Percentiles rank a stretch among this genome's conserved stretches.
Evolutionary conservation across 2,888 invertebrate genomes (phyloP).

Genomic region (Sturmia bella): DNA sequence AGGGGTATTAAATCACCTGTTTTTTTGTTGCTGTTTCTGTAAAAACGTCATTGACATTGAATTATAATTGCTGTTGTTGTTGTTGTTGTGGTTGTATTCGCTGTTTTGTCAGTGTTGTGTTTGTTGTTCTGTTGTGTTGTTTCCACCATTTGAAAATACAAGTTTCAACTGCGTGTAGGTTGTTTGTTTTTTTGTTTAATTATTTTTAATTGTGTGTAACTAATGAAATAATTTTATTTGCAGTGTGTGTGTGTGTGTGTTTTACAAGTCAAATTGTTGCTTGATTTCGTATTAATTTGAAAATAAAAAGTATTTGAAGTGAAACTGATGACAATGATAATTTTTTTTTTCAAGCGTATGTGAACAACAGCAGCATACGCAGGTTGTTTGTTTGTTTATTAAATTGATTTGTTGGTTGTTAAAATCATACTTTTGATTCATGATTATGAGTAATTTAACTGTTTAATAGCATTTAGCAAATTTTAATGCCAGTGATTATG

Average conservation of each 20-base stretch:
- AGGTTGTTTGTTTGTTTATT: background rate
- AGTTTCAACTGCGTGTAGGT: slow-evolving; percentile 56
- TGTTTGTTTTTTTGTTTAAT: slow-evolving; percentile 47
- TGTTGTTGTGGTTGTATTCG: background rate
- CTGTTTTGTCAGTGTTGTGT: slow-evolving; percentile 33
- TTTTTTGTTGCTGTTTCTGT: slow-evolving; percentile 19
- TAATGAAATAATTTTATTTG: slow-evolving; percentile 64
- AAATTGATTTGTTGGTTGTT: slow-evolving; percentile 19
- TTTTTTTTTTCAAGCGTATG: background rate
- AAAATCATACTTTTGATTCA: slow-evolving; percentile 1
- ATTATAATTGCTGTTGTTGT: slow-evolving; percentile 40
- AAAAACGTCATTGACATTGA: slow-evolving; percentile 65
- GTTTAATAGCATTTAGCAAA: background rate
- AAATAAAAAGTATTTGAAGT: slow-evolving; percentile 26
- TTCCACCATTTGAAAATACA: slow-evolving; percentile 43
- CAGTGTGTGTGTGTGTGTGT: slow-evolving; percentile 32
- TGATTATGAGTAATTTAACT: slow-evolving; percentile 32
- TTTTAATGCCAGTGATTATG: too few relatives aligned
- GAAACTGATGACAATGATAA: slow-evolving; percentile 31
- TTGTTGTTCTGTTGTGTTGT: background rate
- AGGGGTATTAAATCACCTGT: slow-evolving; percentile 14
- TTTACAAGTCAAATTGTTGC: slow-evolving; percentile 4
- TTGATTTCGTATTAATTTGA: background rate
- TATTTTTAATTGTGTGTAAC: slow-evolving; percentile 59
- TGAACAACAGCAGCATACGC: too few relatives aligned